Conservation (phyloP, 2,888 invertebrate genomes). For the Athalia circularis region DNA sequence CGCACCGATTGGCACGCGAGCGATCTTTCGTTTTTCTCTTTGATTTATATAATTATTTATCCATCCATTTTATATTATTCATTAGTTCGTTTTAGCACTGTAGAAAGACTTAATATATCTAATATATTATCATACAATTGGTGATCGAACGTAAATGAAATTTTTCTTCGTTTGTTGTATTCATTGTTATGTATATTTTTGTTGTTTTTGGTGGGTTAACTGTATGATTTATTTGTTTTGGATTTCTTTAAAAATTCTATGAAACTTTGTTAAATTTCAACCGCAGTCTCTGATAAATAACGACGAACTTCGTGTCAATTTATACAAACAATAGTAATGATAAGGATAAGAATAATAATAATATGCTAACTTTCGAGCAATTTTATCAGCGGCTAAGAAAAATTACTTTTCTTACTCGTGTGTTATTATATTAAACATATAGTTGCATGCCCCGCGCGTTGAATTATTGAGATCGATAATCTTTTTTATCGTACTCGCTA, state of each 20-base stretch:
- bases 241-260: slow-evolving; percentile 32
- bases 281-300: slow-evolving; percentile 22
- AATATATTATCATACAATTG: slow-evolving; percentile 33
- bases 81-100: slow-evolving; percentile 40
- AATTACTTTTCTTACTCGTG: background rate
- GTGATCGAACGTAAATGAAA: slow-evolving; percentile 32
- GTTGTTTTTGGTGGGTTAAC: background rate
- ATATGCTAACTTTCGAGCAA: slow-evolving; percentile 3
- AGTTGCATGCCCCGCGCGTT: too few species aligned
- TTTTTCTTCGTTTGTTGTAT: background rate
- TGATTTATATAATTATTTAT: background rate
- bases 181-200: background rate
- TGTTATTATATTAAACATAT: too few species aligned
- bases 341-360: background rate
- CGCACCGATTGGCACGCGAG: slow-evolving; percentile 38
- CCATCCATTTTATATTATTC: slow-evolving; percentile 14
- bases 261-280: slow-evolving; percentile 17
- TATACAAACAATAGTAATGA: too few species aligned
- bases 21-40: background rate
- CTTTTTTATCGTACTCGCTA: background rate
- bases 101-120: slow-evolving; percentile 23
- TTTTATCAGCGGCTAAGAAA: background rate
- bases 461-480: slow-evolving; percentile 9
- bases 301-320: background rate
- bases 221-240: background rate